Evolutionary conservation across 2,113 vertebrate species (phyloP).

Genomic region (Psittacara wagleri): DNA sequence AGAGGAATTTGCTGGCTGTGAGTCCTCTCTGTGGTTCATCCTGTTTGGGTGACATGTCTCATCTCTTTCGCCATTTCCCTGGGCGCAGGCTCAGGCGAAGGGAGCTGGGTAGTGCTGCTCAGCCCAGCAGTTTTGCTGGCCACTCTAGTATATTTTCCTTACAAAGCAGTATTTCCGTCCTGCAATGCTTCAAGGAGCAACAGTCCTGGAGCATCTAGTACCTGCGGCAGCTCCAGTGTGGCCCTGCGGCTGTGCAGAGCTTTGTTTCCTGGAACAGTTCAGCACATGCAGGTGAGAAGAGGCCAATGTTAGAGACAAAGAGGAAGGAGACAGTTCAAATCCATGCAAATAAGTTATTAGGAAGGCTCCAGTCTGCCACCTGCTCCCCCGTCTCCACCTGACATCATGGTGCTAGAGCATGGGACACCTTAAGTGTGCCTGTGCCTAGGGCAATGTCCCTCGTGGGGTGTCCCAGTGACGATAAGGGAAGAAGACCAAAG

Average conservation of each 20-base stretch:
- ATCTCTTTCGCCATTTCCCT: neutral
- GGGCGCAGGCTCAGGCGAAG: neutral
- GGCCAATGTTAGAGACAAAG: neutral
- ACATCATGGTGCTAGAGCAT: neutral
- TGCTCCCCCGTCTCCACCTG: neutral
- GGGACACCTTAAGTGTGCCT: neutral
- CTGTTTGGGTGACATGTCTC: neutral
- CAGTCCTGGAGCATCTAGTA: neutral
- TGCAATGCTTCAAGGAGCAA: neutral
- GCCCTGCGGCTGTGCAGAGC: neutral
- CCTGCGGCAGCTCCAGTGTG: neutral
- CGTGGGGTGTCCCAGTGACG: neutral
- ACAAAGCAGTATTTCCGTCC: neutral
- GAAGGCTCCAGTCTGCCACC: neutral
- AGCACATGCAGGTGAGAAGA: neutral
- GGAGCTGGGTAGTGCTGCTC: neutral
- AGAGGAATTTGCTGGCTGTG: neutral
- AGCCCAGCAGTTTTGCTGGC: rapidly evolving
- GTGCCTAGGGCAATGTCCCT: neutral
- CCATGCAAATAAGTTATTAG: neutral
- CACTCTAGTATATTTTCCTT: neutral
- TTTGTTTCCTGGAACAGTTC: neutral
- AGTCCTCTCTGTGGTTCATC: neutral
- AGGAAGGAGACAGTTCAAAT: neutral
- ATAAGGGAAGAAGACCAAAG: neutral